Evolutionary conservation across 2,797 vertebrate species (phyloP).

Genomic region (Mallotus villosus): DNA sequence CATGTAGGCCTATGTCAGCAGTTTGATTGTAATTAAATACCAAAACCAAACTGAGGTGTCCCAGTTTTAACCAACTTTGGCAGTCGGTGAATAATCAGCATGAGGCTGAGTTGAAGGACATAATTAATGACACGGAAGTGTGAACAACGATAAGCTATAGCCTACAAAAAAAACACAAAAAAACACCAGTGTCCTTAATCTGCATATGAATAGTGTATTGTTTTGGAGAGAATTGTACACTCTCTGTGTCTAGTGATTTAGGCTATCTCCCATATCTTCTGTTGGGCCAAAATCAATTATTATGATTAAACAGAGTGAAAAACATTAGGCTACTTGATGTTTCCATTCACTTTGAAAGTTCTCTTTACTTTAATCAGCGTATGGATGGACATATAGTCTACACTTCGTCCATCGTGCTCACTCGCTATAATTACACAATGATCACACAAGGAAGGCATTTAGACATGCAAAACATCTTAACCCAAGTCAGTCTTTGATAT

Average conservation of each 20-base stretch:
- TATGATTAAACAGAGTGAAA: constrained; percentile 5
- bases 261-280: constrained; percentile 11
- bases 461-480: constrained; percentile 1
- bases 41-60: constrained; percentile 30
- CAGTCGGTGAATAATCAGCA: constrained; percentile 34
- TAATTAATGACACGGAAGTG: constrained; percentile 46
- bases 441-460: constrained; percentile 1
- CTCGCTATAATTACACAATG: background rate
- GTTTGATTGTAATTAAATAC: constrained; percentile 59
- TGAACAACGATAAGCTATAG: constrained; percentile 1
- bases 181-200: constrained; percentile 38
- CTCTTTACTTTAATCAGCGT: constrained; percentile 21
- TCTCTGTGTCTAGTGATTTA: constrained; percentile 24
- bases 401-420: background rate
- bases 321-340: constrained; percentile 1
- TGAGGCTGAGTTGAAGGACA: constrained; percentile 35
- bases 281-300: constrained; percentile 22
- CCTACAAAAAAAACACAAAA: constrained; percentile 7
- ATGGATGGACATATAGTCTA: background rate
- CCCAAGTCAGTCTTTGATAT: constrained; percentile 12
- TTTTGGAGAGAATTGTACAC: constrained; percentile 21
- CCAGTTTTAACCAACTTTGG: constrained; percentile 45
- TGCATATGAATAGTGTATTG: background rate
- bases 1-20: constrained; percentile 46
- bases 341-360: background rate